These are phyloP conservation scores for Pseudonaja textilis DNA, from an alignment of 2,113 vertebrate species.

Conservation along the genomic window DNA sequence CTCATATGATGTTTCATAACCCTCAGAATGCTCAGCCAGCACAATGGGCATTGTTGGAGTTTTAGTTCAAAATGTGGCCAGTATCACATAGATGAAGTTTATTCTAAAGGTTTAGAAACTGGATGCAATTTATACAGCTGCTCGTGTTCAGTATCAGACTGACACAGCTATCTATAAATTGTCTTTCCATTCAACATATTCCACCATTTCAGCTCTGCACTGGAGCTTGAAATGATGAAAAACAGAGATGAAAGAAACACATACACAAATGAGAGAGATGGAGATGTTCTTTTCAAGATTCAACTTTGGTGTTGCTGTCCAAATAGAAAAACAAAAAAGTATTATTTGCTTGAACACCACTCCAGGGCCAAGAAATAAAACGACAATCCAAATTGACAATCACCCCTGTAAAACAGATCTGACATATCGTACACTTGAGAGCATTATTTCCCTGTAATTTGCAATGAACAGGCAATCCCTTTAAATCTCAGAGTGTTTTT, in stretches of 20 bases:
- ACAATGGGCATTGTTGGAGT: not conserved
- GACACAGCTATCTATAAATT: not conserved
- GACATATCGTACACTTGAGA: not conserved
- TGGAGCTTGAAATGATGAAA: too few species aligned
- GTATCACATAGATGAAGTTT: not conserved
- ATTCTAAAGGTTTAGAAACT: not conserved
- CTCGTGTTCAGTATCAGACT: not conserved
- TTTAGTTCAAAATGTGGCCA: not conserved
- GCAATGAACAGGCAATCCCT: not conserved
- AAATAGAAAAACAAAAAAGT: not conserved
- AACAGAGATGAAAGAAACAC: not conserved
- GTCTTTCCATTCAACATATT: not conserved
- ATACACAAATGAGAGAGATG: not conserved
- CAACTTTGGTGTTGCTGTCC: not conserved
- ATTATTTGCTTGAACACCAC: constrained; percentile 6
- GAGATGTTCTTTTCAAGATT: not conserved
- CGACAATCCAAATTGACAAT: not conserved
- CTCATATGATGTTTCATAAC: not conserved
- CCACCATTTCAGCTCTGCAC: not conserved
- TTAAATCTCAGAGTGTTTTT: not conserved
- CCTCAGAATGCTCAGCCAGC: not conserved
- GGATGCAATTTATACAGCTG: not conserved
- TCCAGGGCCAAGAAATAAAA: not conserved
- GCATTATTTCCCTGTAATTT: not conserved
- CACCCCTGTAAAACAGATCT: not conserved